Evolutionary conservation across 1,140 invertebrate species (phyloP).

Genomic region (Piezodorus guildinii): DNA sequence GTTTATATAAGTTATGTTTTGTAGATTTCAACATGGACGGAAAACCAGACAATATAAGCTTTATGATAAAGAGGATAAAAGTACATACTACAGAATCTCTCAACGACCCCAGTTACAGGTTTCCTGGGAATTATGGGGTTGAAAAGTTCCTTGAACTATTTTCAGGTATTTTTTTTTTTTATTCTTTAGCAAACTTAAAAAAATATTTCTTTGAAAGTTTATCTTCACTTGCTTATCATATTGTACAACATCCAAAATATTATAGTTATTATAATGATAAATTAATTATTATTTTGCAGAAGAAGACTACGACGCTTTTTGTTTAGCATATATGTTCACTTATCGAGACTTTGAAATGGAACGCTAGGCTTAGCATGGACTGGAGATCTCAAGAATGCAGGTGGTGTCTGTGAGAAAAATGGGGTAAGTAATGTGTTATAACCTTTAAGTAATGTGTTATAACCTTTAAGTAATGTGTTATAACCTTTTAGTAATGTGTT

Average conservation of each 20-base stretch:
- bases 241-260: too few species aligned
- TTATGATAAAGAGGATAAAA: constrained; percentile 93
- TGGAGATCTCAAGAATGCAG: constrained; percentile 85
- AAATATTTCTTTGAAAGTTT: too few species aligned
- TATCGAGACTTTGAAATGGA: constrained; percentile 96
- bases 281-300: constrained; percentile 46
- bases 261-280: too few species aligned
- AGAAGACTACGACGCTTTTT: constrained; percentile 96
- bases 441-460: too few species aligned
- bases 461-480: too few species aligned
- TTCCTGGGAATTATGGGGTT: constrained; percentile 85
- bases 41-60: constrained; percentile 81
- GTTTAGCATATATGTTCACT: constrained; percentile 97
- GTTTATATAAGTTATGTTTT: too few species aligned
- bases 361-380: constrained; percentile 97
- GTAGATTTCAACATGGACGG: constrained; percentile 89
- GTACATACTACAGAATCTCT: constrained; percentile 75
- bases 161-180: constrained; percentile 51
- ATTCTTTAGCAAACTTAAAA: too few species aligned
- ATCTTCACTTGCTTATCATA: too few species aligned
- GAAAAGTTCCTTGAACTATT: constrained; percentile 89
- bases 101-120: constrained; percentile 73
- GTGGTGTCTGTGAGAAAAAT: constrained; percentile 88
- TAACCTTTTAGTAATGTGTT: too few species aligned
- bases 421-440: constrained; percentile 36